Base-by-base conservation (phyloP, 2,113 vertebrate genomes). In the Poeciliopsis turrubarensis region DNA sequence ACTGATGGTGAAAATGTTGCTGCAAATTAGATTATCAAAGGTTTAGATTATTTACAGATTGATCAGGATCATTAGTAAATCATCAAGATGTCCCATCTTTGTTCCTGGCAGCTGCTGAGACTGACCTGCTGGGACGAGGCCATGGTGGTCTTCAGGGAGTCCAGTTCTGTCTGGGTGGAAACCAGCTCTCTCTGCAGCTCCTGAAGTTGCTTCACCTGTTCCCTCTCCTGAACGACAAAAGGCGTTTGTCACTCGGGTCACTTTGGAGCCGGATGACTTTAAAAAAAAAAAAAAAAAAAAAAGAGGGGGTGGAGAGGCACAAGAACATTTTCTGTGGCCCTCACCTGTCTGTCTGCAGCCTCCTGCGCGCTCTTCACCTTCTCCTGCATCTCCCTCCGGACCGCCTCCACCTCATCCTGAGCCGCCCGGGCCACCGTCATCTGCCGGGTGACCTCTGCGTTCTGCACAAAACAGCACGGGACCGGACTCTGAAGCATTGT, bases 401-500 rank as follows among this genome's bases (percentile, higher is more conserved):
- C 95, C 6, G 83, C 91, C 29, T 98, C 97, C 79, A 96, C 91
- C 11, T 99, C 98, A 1, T 94, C 97, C 77, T 98, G 96, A 0
- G 95, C 95, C 14, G 95, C 96, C 34, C 95, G 95, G 25, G 96
- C 96, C 72, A 92, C 84, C 0, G 97, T 97, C 89, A 99, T 95
- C 92, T 99, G 97, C 64, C 96, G 97, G 68, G 97, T 98, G 85
- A 99, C 97, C 89, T 99, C 98, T 0, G 98, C 98, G 0, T 99
- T 99, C 98, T 99, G 78, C 29, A 74, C 27, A 70, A 69, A 70
- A 76, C 63, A 47, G 14, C 10, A 19, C 3, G 66, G 15, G 29
- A 73, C 63, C 65, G 0, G 57, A 60, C 25, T 62, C 15, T 12
- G 2, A 8, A 57, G 19, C 9, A 22, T 32, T 32, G 34, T 26